Percentiles rank a stretch among this genome's conserved stretches.
Conservation (phyloP, 2,113 vertebrate species). For the Chlorodrepanis virens region DNA sequence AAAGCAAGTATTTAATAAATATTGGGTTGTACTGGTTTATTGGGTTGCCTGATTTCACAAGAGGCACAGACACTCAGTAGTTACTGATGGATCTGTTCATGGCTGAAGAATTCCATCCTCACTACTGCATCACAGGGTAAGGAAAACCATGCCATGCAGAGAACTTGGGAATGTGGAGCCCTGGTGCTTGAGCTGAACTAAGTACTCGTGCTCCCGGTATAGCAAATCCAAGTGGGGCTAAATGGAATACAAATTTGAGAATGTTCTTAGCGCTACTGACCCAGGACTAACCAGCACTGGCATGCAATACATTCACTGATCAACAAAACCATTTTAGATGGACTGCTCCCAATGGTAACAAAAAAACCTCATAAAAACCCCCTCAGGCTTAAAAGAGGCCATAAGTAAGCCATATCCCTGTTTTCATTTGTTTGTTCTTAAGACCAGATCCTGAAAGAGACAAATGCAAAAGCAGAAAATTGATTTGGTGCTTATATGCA, state of each 20-base stretch:
- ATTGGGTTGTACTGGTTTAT: background rate
- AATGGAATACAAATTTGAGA: accelerated
- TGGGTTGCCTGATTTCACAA: background rate
- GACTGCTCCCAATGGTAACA: background rate
- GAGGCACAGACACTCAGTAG: background rate
- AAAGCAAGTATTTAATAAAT: background rate
- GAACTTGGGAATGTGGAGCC: accelerated
- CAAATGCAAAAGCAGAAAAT: background rate
- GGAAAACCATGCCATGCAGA: background rate
- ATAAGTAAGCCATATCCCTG: background rate
- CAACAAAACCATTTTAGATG: background rate
- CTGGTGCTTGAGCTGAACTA: background rate
- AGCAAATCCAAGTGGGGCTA: background rate
- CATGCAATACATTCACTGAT: accelerated
- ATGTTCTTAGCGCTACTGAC: background rate
- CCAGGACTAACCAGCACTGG: background rate
- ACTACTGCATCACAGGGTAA: background rate
- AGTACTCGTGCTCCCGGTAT: accelerated
- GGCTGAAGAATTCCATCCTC: background rate
- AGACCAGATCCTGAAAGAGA: background rate
- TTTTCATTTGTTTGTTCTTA: background rate
- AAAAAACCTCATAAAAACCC: accelerated
- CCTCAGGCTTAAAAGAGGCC: background rate
- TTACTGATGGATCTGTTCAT: background rate
- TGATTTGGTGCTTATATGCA: background rate